Conservation (phyloP, 2,113 vertebrate genomes). For the Strix aluco region DNA sequence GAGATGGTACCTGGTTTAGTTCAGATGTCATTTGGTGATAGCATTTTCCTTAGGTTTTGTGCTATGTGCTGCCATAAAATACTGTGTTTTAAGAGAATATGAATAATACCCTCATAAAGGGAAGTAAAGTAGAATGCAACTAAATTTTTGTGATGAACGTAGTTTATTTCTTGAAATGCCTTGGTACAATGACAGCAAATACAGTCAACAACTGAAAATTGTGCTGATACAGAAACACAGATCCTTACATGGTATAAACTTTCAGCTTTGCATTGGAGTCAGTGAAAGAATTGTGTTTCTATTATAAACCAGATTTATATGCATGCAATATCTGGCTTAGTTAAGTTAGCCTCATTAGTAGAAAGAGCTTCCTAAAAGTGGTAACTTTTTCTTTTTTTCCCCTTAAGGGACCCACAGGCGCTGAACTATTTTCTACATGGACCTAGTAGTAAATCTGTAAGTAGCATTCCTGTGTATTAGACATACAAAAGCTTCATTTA, state of each 20-base stretch:
- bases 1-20: neutral
- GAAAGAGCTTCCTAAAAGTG: neutral
- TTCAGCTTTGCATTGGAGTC: neutral
- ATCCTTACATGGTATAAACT: neutral
- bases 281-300: neutral
- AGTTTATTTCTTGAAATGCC: neutral
- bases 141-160: neutral
- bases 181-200: neutral
- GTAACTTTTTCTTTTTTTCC: neutral
- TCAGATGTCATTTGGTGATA: neutral
- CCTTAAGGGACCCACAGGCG: constrained; percentile 91
- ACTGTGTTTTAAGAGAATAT: neutral
- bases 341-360: neutral
- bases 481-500: neutral
- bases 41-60: neutral
- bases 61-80: neutral
- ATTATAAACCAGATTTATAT: neutral
- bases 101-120: neutral
- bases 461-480: constrained; percentile 59
- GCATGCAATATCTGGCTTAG: neutral
- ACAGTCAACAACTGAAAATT: neutral
- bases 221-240: neutral
- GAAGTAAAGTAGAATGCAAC: neutral
- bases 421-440: constrained; percentile 98
- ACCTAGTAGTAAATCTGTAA: constrained; percentile 93